These are phyloP conservation scores for Callorhinus ursinus DNA, from an alignment of 2,113 vertebrate species.

Conservation along the genomic window DNA sequence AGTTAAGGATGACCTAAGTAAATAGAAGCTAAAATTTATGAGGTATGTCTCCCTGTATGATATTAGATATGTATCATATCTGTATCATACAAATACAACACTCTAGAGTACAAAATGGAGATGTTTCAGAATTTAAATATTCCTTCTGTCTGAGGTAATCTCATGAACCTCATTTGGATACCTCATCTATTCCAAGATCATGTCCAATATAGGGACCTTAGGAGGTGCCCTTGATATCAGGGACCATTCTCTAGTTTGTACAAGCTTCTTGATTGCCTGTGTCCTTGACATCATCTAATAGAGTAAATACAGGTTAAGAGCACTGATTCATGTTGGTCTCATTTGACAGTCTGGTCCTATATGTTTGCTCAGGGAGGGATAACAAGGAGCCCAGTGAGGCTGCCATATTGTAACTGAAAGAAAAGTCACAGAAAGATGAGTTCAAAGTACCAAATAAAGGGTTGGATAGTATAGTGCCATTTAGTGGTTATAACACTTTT, in stretches of 20 bases:
- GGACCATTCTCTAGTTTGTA: background rate
- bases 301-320: background rate
- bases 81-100: background rate
- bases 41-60: background rate
- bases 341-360: background rate
- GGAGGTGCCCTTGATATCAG: background rate
- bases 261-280: background rate
- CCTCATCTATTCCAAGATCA: background rate
- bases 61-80: background rate
- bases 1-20: background rate
- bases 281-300: background rate
- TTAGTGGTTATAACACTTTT: background rate
- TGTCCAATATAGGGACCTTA: background rate
- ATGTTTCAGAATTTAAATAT: background rate
- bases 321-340: background rate
- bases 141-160: background rate
- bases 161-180: background rate
- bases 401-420: background rate
- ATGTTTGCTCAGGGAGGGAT: background rate
- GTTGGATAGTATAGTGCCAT: background rate
- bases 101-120: background rate
- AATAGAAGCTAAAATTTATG: background rate
- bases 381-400: background rate
- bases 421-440: background rate
- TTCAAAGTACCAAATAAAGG: background rate